Base-by-base conservation (phyloP, 2,888 invertebrate genomes). In the Drosophila neotestacea region DNA sequence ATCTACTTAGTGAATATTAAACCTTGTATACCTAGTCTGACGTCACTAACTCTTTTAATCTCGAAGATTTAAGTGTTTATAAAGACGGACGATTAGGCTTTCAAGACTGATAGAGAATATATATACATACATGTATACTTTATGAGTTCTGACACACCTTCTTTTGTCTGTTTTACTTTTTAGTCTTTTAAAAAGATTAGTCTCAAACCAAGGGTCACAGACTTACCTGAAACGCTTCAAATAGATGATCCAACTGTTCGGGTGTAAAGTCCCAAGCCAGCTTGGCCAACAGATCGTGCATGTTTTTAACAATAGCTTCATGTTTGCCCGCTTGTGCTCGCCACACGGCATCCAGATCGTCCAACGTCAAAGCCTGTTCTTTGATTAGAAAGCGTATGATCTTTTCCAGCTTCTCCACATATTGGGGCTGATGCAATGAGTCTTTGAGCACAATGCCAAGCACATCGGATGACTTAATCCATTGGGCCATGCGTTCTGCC, bases 231-330 rank as follows among this genome's bases (percentile, higher is more conserved):
- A 98, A 99, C 93, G 98, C 98, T 90, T 98, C 98, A 93, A 99
- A 99, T 36, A 99, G 94, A 93, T 99, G 98, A 92, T 99, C 99
- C 54, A 99, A 94, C 92, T 99, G 99, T 92, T 98, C 98, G 1
- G 98, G 98, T 75, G 97, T 97, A 92, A 99, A 99, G 92, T 99
- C 99, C 98, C 98, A 99, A 0, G 99, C 99, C 56, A 99, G 94
- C 93, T 99, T 99, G 9, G 99, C 98, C 67, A 99, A 93, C 77
- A 99, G 93, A 92, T 99, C 99, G 91, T 99, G 99, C 44, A 99
- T 96, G 92, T 99, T 99, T 93, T 98, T 99, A 7, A 99, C 99
- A 85, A 99, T 99, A 7, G 98, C 98, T 92, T 99, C 99, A 92
- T 99, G 99, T 93, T 99, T 99, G 13, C 98, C 98, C 69, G 97